Conservation (phyloP, 2,113 vertebrate species). For the Oncorhynchus masou region DNA sequence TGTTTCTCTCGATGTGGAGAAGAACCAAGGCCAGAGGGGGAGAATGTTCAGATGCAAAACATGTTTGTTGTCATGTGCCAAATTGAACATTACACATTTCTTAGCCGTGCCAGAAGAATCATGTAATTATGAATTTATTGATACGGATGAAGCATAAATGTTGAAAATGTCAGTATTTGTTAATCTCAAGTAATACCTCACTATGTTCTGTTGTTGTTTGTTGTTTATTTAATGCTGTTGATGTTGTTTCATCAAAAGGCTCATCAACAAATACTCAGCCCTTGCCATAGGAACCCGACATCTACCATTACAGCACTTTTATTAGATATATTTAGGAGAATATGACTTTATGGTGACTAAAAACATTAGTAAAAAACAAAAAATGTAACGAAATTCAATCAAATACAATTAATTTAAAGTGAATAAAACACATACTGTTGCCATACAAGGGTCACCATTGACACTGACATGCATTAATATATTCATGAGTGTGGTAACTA, state of each 20-base stretch:
- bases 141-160: constrained; percentile 29
- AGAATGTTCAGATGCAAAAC: constrained; percentile 38
- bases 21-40: constrained; percentile 19
- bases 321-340: too few species aligned
- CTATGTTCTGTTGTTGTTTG: background rate
- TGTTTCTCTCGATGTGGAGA: constrained; percentile 38
- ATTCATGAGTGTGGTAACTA: constrained; percentile 63
- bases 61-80: constrained; percentile 4
- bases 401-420: constrained; percentile 19
- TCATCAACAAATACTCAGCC: background rate
- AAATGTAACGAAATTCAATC: constrained; percentile 28
- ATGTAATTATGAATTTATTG: constrained; percentile 34
- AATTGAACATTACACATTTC: constrained; percentile 29
- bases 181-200: background rate
- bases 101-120: constrained; percentile 37
- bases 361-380: background rate
- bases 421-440: background rate
- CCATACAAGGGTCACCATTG: constrained; percentile 52
- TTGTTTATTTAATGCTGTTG: background rate
- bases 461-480: constrained; percentile 55
- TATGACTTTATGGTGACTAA: background rate
- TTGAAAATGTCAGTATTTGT: too few species aligned
- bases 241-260: background rate
- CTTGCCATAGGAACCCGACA: background rate
- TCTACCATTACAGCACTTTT: too few species aligned